Evolutionary conservation across 2,888 invertebrate species (phyloP), one percentile per base, ranked within the genome.

Genomic region (Polia nebulosa): DNA sequence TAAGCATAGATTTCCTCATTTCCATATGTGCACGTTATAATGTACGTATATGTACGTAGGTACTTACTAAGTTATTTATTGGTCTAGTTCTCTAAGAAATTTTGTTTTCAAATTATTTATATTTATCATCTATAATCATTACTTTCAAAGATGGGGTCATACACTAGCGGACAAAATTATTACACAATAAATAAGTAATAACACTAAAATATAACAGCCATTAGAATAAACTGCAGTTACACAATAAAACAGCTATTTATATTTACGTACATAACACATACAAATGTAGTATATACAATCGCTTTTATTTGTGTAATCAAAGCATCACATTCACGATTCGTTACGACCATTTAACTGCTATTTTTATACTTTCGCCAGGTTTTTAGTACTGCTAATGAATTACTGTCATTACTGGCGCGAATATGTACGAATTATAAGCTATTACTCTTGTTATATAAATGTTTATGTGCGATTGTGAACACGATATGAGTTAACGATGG

Each of bases 281-380:
- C 25, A 56, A 39, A 74, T 20, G 13, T 44, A 65, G 27, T 53
- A 15, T 17, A 25, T 45, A 49, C 36, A 65, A 61, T 76, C 32
- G 47, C 27, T 74, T 79, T 72, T 71, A 80, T 77, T 74, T 64
- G 2, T 58, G 47, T 59, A 76, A 76, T 71, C 39, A 74, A 77
- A 73, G 47, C 52, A 71, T 59, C 58, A 49, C 52, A 53, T 55
- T 47, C 27, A 29, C 15, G 27, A 60, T 20, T 34, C 27, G 15
- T 67, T 64, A 63, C 20, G 44, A 52, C 8, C 32, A 39, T 47
- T 61, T 58, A 32, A 55, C 32, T n/a, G 57, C 20, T 32, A 44
- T 57, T 70, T 61, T 52, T 41, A 25, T 39, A 74, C 76, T 76
- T 81, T 81, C 82, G 44, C 71, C 49, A 29, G 51, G 15, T 78